Conservation (phyloP, 2,797 vertebrate species). For the Trematomus bernacchii region DNA sequence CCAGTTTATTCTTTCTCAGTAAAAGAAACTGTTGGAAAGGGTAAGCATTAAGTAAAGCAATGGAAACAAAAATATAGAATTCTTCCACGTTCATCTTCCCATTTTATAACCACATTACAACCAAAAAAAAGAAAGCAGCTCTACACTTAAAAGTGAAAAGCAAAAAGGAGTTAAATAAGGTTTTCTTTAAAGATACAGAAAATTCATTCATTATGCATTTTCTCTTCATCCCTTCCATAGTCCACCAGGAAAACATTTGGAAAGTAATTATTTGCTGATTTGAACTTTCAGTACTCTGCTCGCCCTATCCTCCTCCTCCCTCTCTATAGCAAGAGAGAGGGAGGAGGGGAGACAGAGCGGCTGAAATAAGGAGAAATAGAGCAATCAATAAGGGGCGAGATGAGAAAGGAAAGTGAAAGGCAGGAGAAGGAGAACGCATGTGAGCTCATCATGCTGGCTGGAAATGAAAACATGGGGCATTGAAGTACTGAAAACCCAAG, state of each 20-base stretch:
- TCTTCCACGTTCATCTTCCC: slow-evolving; percentile 74
- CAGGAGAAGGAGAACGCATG: slow-evolving; percentile 42
- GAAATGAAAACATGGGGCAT: slow-evolving; percentile 57
- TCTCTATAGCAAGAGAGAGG: slow-evolving; percentile 37
- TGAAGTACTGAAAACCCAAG: slow-evolving; percentile 36
- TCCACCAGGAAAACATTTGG: slow-evolving; percentile 68
- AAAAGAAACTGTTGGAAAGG: slow-evolving; percentile 75
- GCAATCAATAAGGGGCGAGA: slow-evolving; percentile 61
- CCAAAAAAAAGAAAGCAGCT: slow-evolving; percentile 68
- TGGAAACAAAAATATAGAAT: slow-evolving; percentile 76
- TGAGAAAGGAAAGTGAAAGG: slow-evolving; percentile 48
- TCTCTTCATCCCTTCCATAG: slow-evolving; percentile 62
- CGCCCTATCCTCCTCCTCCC: slow-evolving; percentile 18
- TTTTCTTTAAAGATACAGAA: slow-evolving; percentile 81
- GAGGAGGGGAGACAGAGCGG: slow-evolving; percentile 25
- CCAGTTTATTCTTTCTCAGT: slow-evolving; percentile 87
- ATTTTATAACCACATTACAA: slow-evolving; percentile 78
- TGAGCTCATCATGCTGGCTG: slow-evolving; percentile 47
- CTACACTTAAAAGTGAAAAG: slow-evolving; percentile 81
- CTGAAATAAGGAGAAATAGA: slow-evolving; percentile 43
- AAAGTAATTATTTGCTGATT: slow-evolving; percentile 62
- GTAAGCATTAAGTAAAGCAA: slow-evolving; percentile 73
- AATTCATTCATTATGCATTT: slow-evolving; percentile 69
- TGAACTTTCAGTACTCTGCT: slow-evolving; percentile 64
- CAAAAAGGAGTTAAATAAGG: slow-evolving; percentile 83